These are phyloP conservation scores for Solen grandis DNA, from an alignment of 1,140 invertebrate species.

Conservation along the genomic window DNA sequence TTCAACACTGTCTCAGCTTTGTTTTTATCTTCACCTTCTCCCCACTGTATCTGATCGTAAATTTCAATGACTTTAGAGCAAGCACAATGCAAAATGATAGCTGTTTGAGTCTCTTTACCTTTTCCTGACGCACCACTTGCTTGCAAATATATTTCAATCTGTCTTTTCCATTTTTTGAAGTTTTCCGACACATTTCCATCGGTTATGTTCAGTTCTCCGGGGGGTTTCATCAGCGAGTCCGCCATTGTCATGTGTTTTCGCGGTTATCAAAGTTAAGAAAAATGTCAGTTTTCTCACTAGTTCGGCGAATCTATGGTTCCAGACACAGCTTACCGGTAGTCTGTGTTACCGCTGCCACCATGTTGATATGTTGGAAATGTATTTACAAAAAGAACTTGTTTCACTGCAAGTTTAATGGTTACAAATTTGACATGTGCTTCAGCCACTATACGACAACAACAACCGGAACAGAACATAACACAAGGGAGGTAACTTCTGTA, in stretches of 20 bases:
- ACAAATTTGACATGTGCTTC: too few relatives aligned
- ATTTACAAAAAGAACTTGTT: too few relatives aligned
- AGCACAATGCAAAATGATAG: constrained; percentile 26
- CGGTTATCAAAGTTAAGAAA: neutral
- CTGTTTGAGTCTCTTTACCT: neutral
- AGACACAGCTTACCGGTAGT: neutral
- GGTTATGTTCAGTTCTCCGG: neutral
- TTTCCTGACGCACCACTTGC: constrained; percentile 6
- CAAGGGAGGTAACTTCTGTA: too few relatives aligned
- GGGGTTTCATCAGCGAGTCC: neutral
- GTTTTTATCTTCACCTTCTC: constrained; percentile 6
- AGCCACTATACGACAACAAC: too few relatives aligned
- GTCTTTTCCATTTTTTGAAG: constrained; percentile 18
- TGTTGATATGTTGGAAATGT: too few relatives aligned
- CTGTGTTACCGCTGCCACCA: neutral
- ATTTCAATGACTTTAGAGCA: constrained; percentile 19
- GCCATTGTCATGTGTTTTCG: neutral
- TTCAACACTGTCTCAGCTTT: constrained; percentile 6
- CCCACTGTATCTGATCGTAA: constrained; percentile 22
- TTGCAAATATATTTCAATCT: constrained; percentile 22
- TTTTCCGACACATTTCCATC: constrained; percentile 13
- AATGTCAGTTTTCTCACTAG: neutral
- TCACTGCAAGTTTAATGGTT: too few relatives aligned
- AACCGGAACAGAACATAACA: too few relatives aligned
- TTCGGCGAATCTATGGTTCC: neutral